These are phyloP conservation scores for Thaumatotibia leucotreta DNA, from an alignment of 1,140 invertebrate species.

Conservation along the genomic window DNA sequence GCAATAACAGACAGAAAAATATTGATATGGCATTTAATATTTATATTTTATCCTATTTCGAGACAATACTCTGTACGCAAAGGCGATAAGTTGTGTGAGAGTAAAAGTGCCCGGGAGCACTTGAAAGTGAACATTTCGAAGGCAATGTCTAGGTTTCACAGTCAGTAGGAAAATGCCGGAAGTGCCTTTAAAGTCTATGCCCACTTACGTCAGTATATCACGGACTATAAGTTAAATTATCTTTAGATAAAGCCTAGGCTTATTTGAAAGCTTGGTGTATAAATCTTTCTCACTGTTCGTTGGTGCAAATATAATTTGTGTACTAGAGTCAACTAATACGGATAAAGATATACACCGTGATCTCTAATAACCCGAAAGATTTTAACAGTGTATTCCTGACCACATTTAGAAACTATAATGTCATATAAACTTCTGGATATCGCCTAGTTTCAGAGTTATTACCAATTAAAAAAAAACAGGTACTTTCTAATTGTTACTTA, in stretches of 20 bases:
- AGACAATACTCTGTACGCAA: background rate
- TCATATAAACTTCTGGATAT: too few species aligned
- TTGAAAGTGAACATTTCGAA: background rate
- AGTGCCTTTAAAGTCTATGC: background rate
- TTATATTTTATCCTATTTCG: too few species aligned
- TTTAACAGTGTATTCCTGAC: too few species aligned
- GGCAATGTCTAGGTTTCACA: background rate
- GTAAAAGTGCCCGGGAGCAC: background rate
- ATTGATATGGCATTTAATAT: too few species aligned
- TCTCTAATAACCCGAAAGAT: too few species aligned
- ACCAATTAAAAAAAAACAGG: too few species aligned
- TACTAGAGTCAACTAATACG: too few species aligned
- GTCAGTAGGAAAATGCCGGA: background rate
- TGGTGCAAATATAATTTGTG: background rate
- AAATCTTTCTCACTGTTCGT: background rate
- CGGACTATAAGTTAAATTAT: background rate
- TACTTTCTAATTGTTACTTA: too few species aligned
- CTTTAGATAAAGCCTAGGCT: background rate
- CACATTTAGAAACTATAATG: too few species aligned
- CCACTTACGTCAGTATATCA: background rate
- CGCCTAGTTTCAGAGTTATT: too few species aligned
- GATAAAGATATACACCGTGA: too few species aligned
- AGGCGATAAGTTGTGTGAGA: background rate
- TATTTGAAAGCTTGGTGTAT: background rate
- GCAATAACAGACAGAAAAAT: too few species aligned